Percentiles rank a stretch among this genome's conserved stretches.
phyloP scores from a whole-genome alignment of 2,113 vertebrate species.

The Aplodontia rufa region DNA sequence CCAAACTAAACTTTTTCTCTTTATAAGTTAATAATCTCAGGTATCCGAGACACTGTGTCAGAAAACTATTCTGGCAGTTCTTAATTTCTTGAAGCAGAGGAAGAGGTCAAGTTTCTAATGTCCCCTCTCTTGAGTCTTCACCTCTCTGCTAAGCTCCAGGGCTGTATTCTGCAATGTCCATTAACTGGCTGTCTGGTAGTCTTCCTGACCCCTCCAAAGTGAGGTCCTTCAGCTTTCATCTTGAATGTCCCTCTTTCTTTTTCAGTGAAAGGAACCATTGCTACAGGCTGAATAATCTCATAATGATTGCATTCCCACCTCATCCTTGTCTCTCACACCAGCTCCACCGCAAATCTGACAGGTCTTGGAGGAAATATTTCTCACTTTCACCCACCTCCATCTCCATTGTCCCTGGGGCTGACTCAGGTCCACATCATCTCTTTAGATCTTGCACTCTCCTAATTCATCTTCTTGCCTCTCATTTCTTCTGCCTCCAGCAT shows the following conservation, averaged over 20 bases:
- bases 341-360: not conserved
- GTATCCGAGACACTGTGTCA: not conserved
- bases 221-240: not conserved
- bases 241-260: not conserved
- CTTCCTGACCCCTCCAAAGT: not conserved
- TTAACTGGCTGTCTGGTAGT: not conserved
- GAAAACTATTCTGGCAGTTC: not conserved
- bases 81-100: not conserved
- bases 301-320: not conserved
- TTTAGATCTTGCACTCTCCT: not conserved
- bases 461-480: not conserved
- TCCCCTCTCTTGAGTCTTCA: not conserved
- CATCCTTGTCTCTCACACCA: not conserved
- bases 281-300: not conserved
- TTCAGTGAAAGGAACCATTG: not conserved
- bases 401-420: not conserved
- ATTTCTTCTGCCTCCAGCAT: not conserved
- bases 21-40: not conserved
- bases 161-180: not conserved
- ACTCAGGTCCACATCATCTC: not conserved
- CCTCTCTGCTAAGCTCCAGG: not conserved
- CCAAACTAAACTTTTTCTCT: not conserved
- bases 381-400: not conserved
- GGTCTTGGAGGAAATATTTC: not conserved
- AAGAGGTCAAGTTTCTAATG: not conserved